Percentiles rank a stretch among this genome's conserved stretches.
Evolutionary conservation across 2,888 invertebrate genomes (phyloP).

Genomic region (Copidosoma aretas): DNA sequence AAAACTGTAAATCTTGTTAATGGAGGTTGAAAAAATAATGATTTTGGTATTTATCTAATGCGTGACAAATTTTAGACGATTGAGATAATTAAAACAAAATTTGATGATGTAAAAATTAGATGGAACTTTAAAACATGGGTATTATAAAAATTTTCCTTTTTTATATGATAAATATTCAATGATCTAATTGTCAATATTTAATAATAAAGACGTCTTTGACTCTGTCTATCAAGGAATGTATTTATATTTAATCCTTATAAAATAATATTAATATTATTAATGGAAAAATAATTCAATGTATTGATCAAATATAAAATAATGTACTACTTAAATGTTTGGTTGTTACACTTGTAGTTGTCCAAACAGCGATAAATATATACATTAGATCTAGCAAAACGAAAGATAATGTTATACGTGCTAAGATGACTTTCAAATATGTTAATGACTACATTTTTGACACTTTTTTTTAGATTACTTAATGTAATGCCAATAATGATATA

Average conservation of each 20-base stretch:
- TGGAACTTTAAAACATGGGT: no score
- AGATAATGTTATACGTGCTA: constrained; percentile 14
- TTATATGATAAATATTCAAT: no score
- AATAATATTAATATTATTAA: constrained; percentile 20
- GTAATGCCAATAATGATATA: constrained; percentile 28
- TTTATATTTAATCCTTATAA: constrained; percentile 20
- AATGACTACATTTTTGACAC: constrained; percentile 20
- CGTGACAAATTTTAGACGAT: no score
- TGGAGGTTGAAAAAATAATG: no score
- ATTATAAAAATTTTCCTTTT: no score
- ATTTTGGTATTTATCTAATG: no score
- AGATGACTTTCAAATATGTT: constrained; percentile 1
- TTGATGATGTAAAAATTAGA: no score
- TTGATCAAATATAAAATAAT: constrained; percentile 14
- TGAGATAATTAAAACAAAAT: no score
- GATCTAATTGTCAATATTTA: no score
- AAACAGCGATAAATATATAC: constrained; percentile 6
- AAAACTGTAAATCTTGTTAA: no score
- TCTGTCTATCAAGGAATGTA: constrained; percentile 16
- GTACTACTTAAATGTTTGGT: constrained; percentile 27
- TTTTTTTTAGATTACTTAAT: constrained; percentile 28
- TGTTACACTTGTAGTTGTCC: constrained; percentile 21
- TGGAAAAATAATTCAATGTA: constrained; percentile 20
- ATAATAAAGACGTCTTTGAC: no score
- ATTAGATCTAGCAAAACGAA: constrained; percentile 9